phyloP scores from a whole-genome alignment of 2,888 invertebrate species.

The Drosophila suboccidentalis region DNA sequence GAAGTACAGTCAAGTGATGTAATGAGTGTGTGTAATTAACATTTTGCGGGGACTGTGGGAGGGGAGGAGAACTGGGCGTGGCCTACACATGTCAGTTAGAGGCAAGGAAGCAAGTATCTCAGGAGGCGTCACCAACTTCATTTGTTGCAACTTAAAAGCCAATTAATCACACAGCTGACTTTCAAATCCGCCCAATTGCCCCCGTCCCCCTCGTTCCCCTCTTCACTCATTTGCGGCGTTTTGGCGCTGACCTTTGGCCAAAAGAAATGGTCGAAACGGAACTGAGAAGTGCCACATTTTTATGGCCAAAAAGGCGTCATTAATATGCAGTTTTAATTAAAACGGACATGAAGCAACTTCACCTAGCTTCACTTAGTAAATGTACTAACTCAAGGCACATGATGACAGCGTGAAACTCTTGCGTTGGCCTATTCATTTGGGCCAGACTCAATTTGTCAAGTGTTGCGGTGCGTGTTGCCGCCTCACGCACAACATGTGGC shows the following conservation, averaged over 20 bases:
- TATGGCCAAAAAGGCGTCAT: slow-evolving; percentile 65
- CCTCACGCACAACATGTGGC: slow-evolving; percentile 41
- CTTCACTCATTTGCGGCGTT: slow-evolving; percentile 13
- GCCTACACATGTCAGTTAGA: slow-evolving; percentile 49
- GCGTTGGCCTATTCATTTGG: slow-evolving; percentile 52
- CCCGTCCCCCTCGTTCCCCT: not conserved
- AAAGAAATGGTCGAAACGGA: slow-evolving; percentile 48
- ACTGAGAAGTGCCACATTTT: slow-evolving; percentile 36
- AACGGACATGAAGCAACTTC: slow-evolving; percentile 40
- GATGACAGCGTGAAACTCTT: slow-evolving; percentile 77
- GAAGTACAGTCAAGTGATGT: slow-evolving; percentile 56
- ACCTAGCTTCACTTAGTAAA: slow-evolving; percentile 10
- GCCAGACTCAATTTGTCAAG: slow-evolving; percentile 70
- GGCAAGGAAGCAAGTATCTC: slow-evolving; percentile 25
- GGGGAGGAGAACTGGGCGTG: slow-evolving; percentile 10
- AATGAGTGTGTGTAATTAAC: slow-evolving; percentile 70
- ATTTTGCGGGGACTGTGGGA: slow-evolving; percentile 30
- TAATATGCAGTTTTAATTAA: slow-evolving; percentile 82
- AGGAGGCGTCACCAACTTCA: slow-evolving; percentile 59
- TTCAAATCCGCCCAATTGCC: slow-evolving; percentile 62
- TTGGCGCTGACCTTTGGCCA: slow-evolving; percentile 67
- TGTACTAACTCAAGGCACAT: slow-evolving; percentile 32
- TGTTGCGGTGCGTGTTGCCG: slow-evolving; percentile 52
- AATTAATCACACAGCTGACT: slow-evolving; percentile 79
- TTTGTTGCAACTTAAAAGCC: slow-evolving; percentile 75